Conservation (phyloP, 2,888 invertebrate species). For the Phrixothrix hirtus region DNA sequence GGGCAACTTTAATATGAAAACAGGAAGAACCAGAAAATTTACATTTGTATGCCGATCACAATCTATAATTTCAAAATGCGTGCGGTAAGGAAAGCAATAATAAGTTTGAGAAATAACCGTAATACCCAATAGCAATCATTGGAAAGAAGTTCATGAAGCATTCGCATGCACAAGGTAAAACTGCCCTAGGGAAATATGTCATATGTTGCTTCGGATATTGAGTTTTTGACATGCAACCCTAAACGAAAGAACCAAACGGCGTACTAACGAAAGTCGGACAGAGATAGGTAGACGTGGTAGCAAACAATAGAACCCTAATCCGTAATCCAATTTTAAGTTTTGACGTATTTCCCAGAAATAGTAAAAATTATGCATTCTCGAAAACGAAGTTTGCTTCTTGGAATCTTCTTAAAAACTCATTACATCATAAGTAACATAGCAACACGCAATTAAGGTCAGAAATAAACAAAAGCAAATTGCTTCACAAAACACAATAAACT, state of each 20-base stretch:
- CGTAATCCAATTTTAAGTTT: conserved; percentile 40
- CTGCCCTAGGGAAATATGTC: conserved; percentile 41
- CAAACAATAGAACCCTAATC: conserved; percentile 35
- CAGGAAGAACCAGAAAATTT: too few species aligned
- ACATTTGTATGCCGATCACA: too few species aligned
- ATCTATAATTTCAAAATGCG: too few species aligned
- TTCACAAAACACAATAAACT: too few species aligned
- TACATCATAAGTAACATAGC: conserved; percentile 2
- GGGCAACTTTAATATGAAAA: too few species aligned
- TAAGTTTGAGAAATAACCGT: neutral
- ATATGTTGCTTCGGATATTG: conserved; percentile 40
- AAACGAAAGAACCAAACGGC: conserved; percentile 16
- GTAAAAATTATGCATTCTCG: conserved; percentile 11
- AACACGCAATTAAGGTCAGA: neutral
- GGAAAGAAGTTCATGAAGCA: conserved; percentile 27
- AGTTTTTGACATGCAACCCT: conserved; percentile 40
- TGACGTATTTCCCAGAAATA: conserved; percentile 22
- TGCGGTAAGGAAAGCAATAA: too few species aligned
- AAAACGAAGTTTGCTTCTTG: conserved; percentile 12
- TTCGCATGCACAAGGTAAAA: conserved; percentile 38
- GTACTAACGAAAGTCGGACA: conserved; percentile 10
- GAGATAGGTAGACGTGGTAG: conserved; percentile 21
- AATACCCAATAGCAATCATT: conserved; percentile 17
- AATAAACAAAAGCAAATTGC: too few species aligned
- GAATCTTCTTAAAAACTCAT: neutral